Evolutionary conservation across 2,888 invertebrate species (phyloP), one percentile per base, ranked within the genome.

Genomic region (Resseliella maxima): DNA sequence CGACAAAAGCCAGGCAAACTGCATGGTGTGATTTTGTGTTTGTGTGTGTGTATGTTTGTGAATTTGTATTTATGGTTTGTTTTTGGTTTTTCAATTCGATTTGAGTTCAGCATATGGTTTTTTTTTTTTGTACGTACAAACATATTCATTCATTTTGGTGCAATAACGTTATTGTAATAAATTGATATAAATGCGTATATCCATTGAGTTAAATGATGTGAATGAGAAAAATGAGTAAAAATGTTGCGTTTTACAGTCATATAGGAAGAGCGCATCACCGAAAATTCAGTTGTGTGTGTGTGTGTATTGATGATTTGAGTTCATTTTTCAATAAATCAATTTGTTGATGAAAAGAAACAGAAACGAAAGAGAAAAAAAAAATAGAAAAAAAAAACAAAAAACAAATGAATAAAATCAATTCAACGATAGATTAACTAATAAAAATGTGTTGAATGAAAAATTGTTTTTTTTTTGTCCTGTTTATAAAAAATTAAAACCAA

Each of bases 1-100:
- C 98, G 97, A 93, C 96, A 95, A 95, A 98, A 99, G 92, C 99
- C 99, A 93, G 97, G 96, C 94, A 98, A 97, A 95, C 98, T 98
- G 96, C 90, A 90, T 38, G 21, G n/a, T 45, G 18, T 85, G 45
- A 36, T 18, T 85, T 45, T 85, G 31, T 59, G 54, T 85, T 54
- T 54, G 21, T 85, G 72, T 35, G 24, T 59, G 27, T 59, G 27
- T n/a, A 24, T 59, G 24, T 59, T 59, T 59, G 50, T 31, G 72
- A 31, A 31, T n/a, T 59, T 72, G 18, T 2, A 12, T 50, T 50
- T 50, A 18, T 15, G 6, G 50, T 50, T 50, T 50, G 50, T 50
- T 50, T 50, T 50, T 50, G 18, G 50, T 72, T 72, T 72, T 72
- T 72, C 15, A 31, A 35, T 31, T 72, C 2, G 46, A 2, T 50